Evolutionary conservation across 2,888 invertebrate genomes (phyloP).

Genomic region (Ptychoptera albimana): DNA sequence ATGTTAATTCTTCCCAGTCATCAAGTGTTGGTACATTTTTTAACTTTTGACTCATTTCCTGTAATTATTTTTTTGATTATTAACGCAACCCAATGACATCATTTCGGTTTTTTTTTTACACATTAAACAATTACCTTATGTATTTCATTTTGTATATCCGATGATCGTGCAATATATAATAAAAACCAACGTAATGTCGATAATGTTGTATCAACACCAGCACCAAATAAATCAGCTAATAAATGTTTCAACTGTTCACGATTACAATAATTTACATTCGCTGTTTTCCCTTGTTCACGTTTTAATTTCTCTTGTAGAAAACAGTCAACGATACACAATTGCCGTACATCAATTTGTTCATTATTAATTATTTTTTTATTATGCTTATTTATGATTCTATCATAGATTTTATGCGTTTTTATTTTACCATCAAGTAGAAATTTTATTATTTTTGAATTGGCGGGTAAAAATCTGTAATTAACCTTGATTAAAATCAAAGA

Average conservation of each 20-base stretch:
- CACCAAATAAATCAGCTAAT: slow-evolving; percentile 70
- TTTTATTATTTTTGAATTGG: slow-evolving; percentile 44
- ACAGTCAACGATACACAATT: slow-evolving; percentile 40
- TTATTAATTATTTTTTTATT: slow-evolving; percentile 24
- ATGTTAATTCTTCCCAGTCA: slow-evolving; percentile 38
- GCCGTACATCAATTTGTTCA: slow-evolving; percentile 17
- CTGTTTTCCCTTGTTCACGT: slow-evolving; percentile 29
- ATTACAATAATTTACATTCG: slow-evolving; percentile 36
- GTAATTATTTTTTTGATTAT: slow-evolving; percentile 10
- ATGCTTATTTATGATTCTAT: slow-evolving; percentile 41
- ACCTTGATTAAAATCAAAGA: slow-evolving; percentile 1
- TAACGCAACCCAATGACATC: slow-evolving; percentile 19
- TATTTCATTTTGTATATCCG: slow-evolving; percentile 42
- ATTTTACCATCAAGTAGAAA: slow-evolving; percentile 50
- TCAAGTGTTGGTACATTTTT: slow-evolving; percentile 31
- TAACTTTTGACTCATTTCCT: slow-evolving; percentile 1
- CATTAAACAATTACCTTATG: slow-evolving; percentile 35
- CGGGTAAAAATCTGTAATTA: slow-evolving; percentile 28
- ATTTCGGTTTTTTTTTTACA: slow-evolving; percentile 12
- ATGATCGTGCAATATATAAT: slow-evolving; percentile 55
- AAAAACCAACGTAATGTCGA: slow-evolving; percentile 70
- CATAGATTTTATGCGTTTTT: slow-evolving; percentile 57
- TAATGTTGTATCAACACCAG: slow-evolving; percentile 70
- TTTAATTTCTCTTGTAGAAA: slow-evolving; percentile 44
- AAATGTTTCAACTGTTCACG: slow-evolving; percentile 56